Evolutionary conservation across 2,888 invertebrate genomes (phyloP).

Genomic region (Drosophila rubida): DNA sequence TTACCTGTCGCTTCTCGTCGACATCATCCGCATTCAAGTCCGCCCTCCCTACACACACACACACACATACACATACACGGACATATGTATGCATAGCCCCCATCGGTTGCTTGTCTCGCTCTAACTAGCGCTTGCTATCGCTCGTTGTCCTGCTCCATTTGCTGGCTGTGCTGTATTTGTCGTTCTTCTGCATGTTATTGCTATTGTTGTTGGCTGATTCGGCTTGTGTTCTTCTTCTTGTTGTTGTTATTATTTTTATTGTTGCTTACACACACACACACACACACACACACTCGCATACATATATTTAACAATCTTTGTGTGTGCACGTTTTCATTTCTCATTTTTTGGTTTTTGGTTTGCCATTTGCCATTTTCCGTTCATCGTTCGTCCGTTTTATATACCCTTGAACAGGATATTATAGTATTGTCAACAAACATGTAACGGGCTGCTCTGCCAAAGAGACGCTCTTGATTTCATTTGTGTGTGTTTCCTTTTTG

Average conservation of each 20-base stretch:
- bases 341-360: constrained; percentile 37
- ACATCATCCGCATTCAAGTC: constrained; percentile 30
- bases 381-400: constrained; percentile 22
- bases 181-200: constrained; percentile 45
- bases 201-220: constrained; percentile 30
- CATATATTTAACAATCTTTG: constrained; percentile 64
- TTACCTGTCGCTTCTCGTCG: constrained; percentile 47
- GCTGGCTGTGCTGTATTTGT: constrained; percentile 21
- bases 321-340: constrained; percentile 38
- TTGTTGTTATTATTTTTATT: constrained; percentile 54
- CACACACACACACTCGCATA: constrained; percentile 25
- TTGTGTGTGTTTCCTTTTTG: too few relatives aligned
- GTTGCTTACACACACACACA: constrained; percentile 49
- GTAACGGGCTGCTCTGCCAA: constrained; percentile 1
- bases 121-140: background rate
- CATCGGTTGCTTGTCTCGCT: background rate
- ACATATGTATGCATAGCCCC: background rate
- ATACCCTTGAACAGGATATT: constrained; percentile 32
- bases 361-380: constrained; percentile 31
- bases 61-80: background rate
- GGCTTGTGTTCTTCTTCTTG: constrained; percentile 17
- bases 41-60: background rate
- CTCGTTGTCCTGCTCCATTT: constrained; percentile 9
- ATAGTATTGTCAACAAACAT: constrained; percentile 19
- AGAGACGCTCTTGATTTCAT: too few relatives aligned